Percentiles rank a stretch among this genome's conserved stretches.
Evolutionary conservation across 2,888 invertebrate genomes (phyloP).

Genomic region (Cynaeus angustus): DNA sequence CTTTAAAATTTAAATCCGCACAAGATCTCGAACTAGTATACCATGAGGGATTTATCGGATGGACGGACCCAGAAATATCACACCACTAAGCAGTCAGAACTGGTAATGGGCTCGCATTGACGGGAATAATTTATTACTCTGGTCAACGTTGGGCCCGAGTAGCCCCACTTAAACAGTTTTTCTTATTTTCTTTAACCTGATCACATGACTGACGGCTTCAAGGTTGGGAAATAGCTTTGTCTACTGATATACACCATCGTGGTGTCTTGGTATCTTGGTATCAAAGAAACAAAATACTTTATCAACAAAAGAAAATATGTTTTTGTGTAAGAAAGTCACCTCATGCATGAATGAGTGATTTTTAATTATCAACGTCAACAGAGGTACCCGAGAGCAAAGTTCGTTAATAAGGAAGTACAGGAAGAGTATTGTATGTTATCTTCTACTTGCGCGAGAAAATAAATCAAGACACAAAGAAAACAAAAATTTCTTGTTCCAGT

Average conservation of each 20-base stretch:
- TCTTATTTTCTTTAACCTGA: slow-evolving; percentile 9
- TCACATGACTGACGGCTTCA: slow-evolving; percentile 3
- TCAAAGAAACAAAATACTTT: too few relatives aligned
- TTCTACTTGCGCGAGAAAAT: slow-evolving; percentile 54
- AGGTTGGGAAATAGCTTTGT: slow-evolving; percentile 1
- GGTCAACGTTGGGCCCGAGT: slow-evolving; percentile 9
- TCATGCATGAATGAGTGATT: background rate
- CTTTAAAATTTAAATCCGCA: slow-evolving; percentile 46
- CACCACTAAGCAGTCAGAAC: slow-evolving; percentile 21
- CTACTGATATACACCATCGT: too few relatives aligned
- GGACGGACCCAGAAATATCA: slow-evolving; percentile 27
- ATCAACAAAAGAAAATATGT: too few relatives aligned
- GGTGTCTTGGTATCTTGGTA: too few relatives aligned
- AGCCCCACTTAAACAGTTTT: background rate
- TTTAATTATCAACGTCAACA: slow-evolving; percentile 31
- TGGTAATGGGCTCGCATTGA: slow-evolving; percentile 21
- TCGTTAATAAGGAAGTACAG: slow-evolving; percentile 54
- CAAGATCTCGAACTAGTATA: background rate
- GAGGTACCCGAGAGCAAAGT: slow-evolving; percentile 48
- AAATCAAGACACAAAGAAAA: slow-evolving; percentile 57
- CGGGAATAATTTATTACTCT: slow-evolving; percentile 15
- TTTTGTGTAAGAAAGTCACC: too few relatives aligned
- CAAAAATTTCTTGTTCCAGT: slow-evolving; percentile 56
- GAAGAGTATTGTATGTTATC: slow-evolving; percentile 51
- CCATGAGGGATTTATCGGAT: slow-evolving; percentile 19